phyloP scores from a whole-genome alignment of 1,140 invertebrate species.

The Nymphalis io region DNA sequence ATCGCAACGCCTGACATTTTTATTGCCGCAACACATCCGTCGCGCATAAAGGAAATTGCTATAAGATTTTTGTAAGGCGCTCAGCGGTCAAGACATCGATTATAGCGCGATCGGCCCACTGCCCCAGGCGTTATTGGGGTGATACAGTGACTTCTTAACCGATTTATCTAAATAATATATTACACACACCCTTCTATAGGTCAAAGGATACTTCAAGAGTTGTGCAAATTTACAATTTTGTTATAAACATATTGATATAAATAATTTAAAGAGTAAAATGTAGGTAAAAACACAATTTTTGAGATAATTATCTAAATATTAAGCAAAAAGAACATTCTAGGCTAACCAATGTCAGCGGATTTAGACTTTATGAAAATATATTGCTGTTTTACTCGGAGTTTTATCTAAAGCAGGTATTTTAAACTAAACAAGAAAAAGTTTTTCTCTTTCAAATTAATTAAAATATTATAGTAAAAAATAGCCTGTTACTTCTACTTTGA shows the following conservation, averaged over 20 bases:
- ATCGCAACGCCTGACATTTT: slow-evolving; percentile 43
- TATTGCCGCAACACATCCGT: slow-evolving; percentile 41
- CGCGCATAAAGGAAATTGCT: slow-evolving; percentile 46
- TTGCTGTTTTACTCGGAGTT: slow-evolving; percentile 3
- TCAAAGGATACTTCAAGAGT: neutral
- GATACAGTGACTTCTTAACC: slow-evolving; percentile 32
- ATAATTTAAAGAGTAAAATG: neutral
- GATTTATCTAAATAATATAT: slow-evolving; percentile 21
- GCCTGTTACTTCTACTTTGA: neutral
- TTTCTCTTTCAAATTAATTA: neutral
- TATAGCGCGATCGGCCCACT: slow-evolving; percentile 33
- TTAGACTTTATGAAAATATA: slow-evolving; percentile 15
- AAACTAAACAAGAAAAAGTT: slow-evolving; percentile 3
- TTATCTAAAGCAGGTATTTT: slow-evolving; percentile 11
- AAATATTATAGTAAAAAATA: neutral
- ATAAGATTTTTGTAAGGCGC: slow-evolving; percentile 49
- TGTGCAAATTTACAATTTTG: neutral
- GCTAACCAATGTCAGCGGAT: slow-evolving; percentile 6
- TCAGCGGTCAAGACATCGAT: slow-evolving; percentile 42
- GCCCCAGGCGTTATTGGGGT: slow-evolving; percentile 38
- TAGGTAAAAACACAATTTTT: neutral
- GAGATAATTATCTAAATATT: neutral
- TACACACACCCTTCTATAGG: slow-evolving; percentile 15
- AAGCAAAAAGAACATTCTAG: slow-evolving; percentile 6
- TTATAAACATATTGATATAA: neutral